Evolutionary conservation across 2,113 vertebrate species (phyloP).

Genomic region (Zeus faber): DNA sequence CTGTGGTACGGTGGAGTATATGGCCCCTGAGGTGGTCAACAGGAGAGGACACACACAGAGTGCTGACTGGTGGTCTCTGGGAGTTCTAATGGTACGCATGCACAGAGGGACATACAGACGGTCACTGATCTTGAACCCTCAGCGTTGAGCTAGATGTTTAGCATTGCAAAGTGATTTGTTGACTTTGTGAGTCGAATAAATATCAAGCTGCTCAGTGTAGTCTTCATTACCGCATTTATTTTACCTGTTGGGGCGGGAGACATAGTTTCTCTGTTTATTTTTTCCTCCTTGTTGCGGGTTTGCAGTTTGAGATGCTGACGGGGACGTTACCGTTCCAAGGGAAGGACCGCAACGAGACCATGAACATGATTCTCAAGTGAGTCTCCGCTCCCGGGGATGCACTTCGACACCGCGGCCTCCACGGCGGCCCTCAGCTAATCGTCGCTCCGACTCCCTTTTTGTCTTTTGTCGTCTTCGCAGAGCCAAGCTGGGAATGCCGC

Average conservation of each 20-base stretch:
- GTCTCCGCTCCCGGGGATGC: slow-evolving; percentile 43
- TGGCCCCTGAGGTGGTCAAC: slow-evolving; percentile 99
- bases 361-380: slow-evolving; percentile 99
- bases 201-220: no score
- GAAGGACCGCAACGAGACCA: slow-evolving; percentile 96
- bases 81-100: slow-evolving; percentile 89
- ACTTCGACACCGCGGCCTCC: no score
- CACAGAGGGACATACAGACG: no score
- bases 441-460: slow-evolving; percentile 7
- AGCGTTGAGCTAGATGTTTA: no score
- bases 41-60: slow-evolving; percentile 97
- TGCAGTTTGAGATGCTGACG: slow-evolving; percentile 95
- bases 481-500: slow-evolving; percentile 97
- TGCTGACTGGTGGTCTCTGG: slow-evolving; percentile 98
- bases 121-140: no score
- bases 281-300: neutral
- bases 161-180: no score
- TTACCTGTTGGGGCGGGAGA: neutral
- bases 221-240: no score
- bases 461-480: slow-evolving; percentile 58
- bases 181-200: no score
- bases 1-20: slow-evolving; percentile 98
- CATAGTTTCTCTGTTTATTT: neutral
- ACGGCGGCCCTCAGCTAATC: neutral
- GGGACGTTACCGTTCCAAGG: slow-evolving; percentile 97